Percentiles rank a stretch among this genome's conserved stretches.
phyloP scores from a whole-genome alignment of 37 sponge, comb jelly and placozoan species.

The Cliona cf. orientalis region DNA sequence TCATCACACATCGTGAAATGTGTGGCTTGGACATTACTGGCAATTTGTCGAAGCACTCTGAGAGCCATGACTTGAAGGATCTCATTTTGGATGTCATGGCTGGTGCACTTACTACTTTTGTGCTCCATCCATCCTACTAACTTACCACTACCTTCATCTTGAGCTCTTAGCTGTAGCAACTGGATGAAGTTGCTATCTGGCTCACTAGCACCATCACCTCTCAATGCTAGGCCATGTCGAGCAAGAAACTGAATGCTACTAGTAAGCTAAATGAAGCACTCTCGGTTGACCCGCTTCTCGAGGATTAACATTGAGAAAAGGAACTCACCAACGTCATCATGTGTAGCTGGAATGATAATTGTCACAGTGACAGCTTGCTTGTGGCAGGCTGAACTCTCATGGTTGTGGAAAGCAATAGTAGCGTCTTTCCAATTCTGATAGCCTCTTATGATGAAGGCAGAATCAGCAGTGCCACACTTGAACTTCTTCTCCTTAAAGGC shows the following conservation, averaged over 20 bases:
- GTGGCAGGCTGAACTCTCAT: conserved; percentile 4
- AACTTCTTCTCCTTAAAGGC: not conserved
- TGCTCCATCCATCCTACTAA: not conserved
- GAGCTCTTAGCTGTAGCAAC: not conserved
- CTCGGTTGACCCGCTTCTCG: conserved; percentile 1
- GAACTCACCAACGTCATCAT: not conserved
- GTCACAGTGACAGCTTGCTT: not conserved
- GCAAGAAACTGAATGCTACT: conserved; percentile 9
- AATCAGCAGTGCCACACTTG: not conserved
- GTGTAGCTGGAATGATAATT: conserved; percentile 7
- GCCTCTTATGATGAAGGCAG: not conserved
- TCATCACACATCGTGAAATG: too few relatives aligned
- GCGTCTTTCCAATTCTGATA: conserved; percentile 9
- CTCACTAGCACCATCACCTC: not conserved
- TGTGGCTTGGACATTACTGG: too few relatives aligned
- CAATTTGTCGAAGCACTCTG: too few relatives aligned
- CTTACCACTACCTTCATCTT: not conserved
- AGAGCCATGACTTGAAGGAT: too few relatives aligned
- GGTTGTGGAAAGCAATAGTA: not conserved
- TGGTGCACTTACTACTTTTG: not conserved
- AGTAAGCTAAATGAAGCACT: not conserved
- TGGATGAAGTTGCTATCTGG: not conserved
- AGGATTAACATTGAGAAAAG: not conserved
- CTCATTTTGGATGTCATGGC: too few relatives aligned
- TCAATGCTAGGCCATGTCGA: not conserved